These are phyloP conservation scores for Drosophila parvula DNA, from an alignment of 1,140 invertebrate species.

Conservation along the genomic window DNA sequence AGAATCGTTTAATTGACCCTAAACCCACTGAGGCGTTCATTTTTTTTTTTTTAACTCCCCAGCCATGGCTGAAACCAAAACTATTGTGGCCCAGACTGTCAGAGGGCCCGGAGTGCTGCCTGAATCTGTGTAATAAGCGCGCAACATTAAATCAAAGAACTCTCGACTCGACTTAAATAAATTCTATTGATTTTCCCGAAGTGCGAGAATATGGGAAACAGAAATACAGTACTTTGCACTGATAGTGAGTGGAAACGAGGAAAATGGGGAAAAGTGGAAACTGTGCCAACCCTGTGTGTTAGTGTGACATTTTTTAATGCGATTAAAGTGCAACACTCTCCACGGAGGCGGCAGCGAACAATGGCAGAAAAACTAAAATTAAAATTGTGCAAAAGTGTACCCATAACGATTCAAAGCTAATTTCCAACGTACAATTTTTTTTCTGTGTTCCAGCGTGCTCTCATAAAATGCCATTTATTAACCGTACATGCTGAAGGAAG, in stretches of 20 bases:
- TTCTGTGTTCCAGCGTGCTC: constrained; percentile 18
- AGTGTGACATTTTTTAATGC: constrained; percentile 78
- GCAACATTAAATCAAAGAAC: constrained; percentile 34
- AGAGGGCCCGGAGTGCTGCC: constrained; percentile 7
- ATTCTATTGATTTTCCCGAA: constrained; percentile 68
- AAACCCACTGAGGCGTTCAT: constrained; percentile 66
- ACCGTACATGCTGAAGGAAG: constrained; percentile 28
- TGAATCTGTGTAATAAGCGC: constrained; percentile 17
- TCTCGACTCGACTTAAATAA: constrained; percentile 25
- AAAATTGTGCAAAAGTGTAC: constrained; percentile 23
- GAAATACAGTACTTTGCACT: constrained; percentile 65
- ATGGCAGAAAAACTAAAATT: constrained; percentile 23
- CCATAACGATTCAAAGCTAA: constrained; percentile 28
- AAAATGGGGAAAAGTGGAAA: constrained; percentile 44
- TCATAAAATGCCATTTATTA: constrained; percentile 38
- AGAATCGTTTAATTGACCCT: constrained; percentile 76
- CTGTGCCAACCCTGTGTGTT: constrained; percentile 57
- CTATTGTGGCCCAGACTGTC: constrained; percentile 30
- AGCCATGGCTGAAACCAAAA: constrained; percentile 16
- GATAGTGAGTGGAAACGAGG: constrained; percentile 22
- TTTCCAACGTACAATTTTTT: constrained; percentile 15
- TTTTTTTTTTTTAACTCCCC: constrained; percentile 24
- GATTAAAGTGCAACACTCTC: constrained; percentile 80
- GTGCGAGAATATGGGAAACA: constrained; percentile 60
- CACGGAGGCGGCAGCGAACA: constrained; percentile 27